These are phyloP conservation scores for Ariopsis seemanni DNA, from an alignment of 2,113 vertebrate genomes.

Conservation along the genomic window DNA sequence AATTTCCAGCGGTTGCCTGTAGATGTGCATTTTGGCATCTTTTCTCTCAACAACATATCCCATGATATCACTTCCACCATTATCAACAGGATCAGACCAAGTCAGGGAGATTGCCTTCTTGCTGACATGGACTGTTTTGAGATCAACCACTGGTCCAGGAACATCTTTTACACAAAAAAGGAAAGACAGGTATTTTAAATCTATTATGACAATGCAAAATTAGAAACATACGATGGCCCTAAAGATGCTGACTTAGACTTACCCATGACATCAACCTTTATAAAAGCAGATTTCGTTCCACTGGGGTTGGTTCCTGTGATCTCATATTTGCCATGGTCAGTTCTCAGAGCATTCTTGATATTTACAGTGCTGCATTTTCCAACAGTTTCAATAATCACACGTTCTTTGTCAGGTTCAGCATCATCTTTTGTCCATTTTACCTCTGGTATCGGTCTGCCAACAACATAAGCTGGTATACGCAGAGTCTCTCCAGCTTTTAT, in stretches of 20 bases:
- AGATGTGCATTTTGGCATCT: constrained; percentile 91
- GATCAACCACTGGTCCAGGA: constrained; percentile 89
- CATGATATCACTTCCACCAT: constrained; percentile 92
- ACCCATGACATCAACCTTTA: constrained; percentile 92
- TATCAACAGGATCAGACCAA: constrained; percentile 94
- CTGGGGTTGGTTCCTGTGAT: constrained; percentile 90
- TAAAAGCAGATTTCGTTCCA: constrained; percentile 83
- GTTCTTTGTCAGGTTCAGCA: constrained; percentile 82
- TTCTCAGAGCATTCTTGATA: constrained; percentile 83
- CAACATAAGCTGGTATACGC: constrained; percentile 84
- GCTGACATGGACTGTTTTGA: constrained; percentile 95
- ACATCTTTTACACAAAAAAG: constrained; percentile 76
- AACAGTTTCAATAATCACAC: constrained; percentile 81
- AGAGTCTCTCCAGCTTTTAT: constrained; percentile 90
- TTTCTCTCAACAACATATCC: constrained; percentile 91
- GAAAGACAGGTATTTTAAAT: not conserved
- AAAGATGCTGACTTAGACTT: constrained; percentile 71
- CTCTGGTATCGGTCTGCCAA: constrained; percentile 86
- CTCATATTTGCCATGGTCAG: constrained; percentile 89
- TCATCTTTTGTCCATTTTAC: constrained; percentile 87
- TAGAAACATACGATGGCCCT: not conserved
- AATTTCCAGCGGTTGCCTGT: constrained; percentile 90
- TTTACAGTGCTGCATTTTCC: constrained; percentile 82
- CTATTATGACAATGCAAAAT: not conserved
- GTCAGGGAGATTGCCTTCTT: constrained; percentile 97